Evolutionary conservation across 2,797 vertebrate genomes (phyloP), one percentile per base, ranked within the genome.

Genomic region (Channallabes apus): DNA sequence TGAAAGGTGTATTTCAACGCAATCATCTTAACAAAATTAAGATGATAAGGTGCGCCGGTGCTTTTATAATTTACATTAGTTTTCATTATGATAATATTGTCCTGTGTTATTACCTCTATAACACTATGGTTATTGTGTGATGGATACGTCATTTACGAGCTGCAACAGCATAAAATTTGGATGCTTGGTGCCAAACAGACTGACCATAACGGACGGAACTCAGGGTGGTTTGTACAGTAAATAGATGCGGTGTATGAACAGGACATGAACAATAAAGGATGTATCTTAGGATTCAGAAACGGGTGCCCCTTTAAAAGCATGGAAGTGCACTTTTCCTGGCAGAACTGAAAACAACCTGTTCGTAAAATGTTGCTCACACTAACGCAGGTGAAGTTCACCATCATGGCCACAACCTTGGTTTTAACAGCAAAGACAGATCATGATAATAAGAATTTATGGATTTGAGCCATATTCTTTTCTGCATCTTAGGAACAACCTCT

Each of bases 31-130:
- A 56, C 27, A 32, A 58, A 9, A 22, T 58, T 8, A 58, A 32
- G 54, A 58, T 61, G 59, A 61, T 58, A 76, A 32, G 51, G 27
- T 56, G 27, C 38, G 38, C 12, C 35, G 56, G 46, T 38, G 58
- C 32, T 61, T 78, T 65, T 12, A 0, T 61, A 76, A 76, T 85
- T 68, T 69, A 41, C 35, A 77, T 76, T 59, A 68, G 62, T 8
- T 68, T 86, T 86, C 46, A 82, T 82, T 68, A 58, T 51, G 5
- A 51, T 77, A 41, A 41, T 77, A 59, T 77, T 46, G 71, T 46
- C 32, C 69, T 59, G 17, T 12, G 54, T n/a, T 72, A 32, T 68
- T 58, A 78, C 29, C 62, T 54, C 65, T 32, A 54, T 54, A 68
- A 59, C 51, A 58, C 18, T 59, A 58, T 54, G 27, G 22, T 61